phyloP scores from a whole-genome alignment of 2,113 vertebrate genomes.

The Erpornis zantholeuca region DNA sequence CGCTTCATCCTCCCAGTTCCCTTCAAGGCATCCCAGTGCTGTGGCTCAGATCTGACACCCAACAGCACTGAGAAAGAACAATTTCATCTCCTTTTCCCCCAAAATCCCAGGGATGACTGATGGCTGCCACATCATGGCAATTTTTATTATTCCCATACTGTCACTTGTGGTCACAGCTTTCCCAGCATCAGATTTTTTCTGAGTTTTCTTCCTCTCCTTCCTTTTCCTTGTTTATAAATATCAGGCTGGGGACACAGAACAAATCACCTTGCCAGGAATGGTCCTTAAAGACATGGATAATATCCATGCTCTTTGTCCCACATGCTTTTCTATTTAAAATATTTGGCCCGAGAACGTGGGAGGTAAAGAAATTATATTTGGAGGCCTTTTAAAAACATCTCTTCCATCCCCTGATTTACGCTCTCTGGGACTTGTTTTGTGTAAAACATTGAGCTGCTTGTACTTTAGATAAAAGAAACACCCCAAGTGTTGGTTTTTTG shows the following conservation, averaged over 20 bases:
- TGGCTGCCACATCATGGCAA: neutral
- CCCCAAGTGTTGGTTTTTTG: neutral
- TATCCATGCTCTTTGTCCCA: neutral
- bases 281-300: neutral
- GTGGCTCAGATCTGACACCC: neutral
- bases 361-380: neutral
- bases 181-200: neutral
- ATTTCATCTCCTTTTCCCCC: neutral
- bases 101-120: neutral
- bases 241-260: neutral
- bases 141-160: neutral
- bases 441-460: neutral
- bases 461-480: constrained; percentile 27
- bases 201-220: neutral
- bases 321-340: constrained; percentile 12
- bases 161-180: neutral
- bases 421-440: neutral
- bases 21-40: neutral
- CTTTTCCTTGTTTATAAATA: neutral
- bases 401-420: constrained; percentile 30
- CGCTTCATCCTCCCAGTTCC: neutral
- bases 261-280: neutral
- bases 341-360: neutral
- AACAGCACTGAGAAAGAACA: neutral
- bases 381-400: neutral